A percentile compares a stretch with the other conserved stretches of the same genome.
phyloP scores from a whole-genome alignment of 92 coral and sea anemone genomes.

The Porites lobata region DNA sequence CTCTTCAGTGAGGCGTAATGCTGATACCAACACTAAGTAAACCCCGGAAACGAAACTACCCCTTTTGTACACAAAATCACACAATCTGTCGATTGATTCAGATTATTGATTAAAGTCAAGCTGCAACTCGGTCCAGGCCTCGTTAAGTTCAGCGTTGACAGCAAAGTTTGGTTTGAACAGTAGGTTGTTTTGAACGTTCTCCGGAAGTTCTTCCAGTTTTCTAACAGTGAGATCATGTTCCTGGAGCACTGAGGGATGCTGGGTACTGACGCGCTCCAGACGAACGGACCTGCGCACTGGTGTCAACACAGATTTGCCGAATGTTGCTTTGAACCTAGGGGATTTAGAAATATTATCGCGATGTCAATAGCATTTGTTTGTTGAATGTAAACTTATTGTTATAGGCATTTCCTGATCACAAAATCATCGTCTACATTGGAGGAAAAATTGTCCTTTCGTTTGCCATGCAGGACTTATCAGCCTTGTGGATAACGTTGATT shows the following conservation, averaged over 20 bases:
- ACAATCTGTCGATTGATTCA: background rate
- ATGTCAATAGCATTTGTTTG: background rate
- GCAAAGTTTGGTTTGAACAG: slow-evolving; percentile 85
- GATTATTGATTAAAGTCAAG: slow-evolving; percentile 1
- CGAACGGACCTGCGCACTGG: slow-evolving; percentile 84
- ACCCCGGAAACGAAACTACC: too few relatives aligned
- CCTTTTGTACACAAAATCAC: too few relatives aligned
- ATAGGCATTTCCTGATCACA: background rate
- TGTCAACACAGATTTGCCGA: slow-evolving; percentile 71
- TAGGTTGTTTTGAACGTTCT: slow-evolving; percentile 63
- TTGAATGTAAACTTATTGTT: too few relatives aligned
- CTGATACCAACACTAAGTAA: too few relatives aligned
- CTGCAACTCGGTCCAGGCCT: slow-evolving; percentile 77
- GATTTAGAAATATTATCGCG: background rate
- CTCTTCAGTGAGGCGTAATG: too few relatives aligned
- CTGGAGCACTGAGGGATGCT: slow-evolving; percentile 73
- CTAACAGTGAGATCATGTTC: slow-evolving; percentile 77
- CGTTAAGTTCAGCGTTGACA: slow-evolving; percentile 73
- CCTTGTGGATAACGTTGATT: too few relatives aligned
- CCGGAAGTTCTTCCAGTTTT: slow-evolving; percentile 72
- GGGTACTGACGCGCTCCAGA: slow-evolving; percentile 68
- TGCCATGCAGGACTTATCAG: too few relatives aligned
- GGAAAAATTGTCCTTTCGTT: too few relatives aligned
- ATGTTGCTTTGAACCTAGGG: slow-evolving; percentile 64
- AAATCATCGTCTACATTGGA: background rate